Conservation (phyloP, 2,888 invertebrate species). For the Platycheirus albimanus region DNA sequence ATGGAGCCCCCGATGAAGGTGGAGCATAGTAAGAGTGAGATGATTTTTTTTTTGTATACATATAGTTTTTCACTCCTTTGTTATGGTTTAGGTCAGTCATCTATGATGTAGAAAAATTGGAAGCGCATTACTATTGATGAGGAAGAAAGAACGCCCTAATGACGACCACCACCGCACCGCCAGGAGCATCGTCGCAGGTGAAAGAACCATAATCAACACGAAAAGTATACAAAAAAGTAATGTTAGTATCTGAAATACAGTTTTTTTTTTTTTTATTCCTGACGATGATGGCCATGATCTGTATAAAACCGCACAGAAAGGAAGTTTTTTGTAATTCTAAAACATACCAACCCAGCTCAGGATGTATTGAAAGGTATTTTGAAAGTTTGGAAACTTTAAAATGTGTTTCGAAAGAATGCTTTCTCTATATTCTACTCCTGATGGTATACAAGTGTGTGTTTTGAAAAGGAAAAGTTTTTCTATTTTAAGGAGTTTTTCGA, state of each 20-base stretch:
- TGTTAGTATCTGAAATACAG: conserved; percentile 22
- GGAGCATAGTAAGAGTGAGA: conserved; percentile 13
- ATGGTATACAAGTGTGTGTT: no score
- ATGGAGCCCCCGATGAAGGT: neutral
- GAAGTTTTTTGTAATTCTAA: conserved; percentile 9
- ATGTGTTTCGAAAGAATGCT: conserved; percentile 37
- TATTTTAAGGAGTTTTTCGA: neutral
- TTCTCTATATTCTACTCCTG: no score
- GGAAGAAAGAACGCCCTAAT: conserved; percentile 2
- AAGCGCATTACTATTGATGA: conserved; percentile 46
- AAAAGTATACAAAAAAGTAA: conserved; percentile 38
- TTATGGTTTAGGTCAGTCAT: conserved; percentile 47
- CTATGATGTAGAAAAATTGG: conserved; percentile 47
- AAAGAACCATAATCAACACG: conserved; percentile 38
- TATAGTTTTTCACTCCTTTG: conserved; percentile 11
- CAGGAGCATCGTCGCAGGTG: neutral
- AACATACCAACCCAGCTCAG: conserved; percentile 28
- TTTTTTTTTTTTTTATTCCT: neutral
- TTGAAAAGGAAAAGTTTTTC: conserved; percentile 25
- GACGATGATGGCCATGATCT: neutral
- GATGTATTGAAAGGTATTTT: conserved; percentile 21
- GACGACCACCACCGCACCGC: neutral
- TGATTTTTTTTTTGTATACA: conserved; percentile 7
- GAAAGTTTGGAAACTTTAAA: conserved; percentile 48
- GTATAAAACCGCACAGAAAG: neutral